These are phyloP conservation scores for Ceryle rudis DNA, from an alignment of 2,797 vertebrate species.

Conservation along the genomic window DNA sequence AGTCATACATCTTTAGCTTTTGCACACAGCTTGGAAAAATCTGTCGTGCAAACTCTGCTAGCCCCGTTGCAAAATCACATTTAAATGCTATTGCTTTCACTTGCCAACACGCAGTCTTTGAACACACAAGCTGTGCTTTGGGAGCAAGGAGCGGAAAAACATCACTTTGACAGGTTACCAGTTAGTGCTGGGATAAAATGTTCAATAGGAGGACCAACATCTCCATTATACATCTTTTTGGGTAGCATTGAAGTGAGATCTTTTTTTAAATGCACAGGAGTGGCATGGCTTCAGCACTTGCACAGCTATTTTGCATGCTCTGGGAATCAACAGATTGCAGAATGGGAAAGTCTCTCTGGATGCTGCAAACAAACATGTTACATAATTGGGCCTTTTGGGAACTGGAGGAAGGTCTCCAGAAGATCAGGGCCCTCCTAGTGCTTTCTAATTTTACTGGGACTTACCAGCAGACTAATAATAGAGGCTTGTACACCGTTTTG, in stretches of 20 bases:
- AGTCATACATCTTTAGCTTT: background rate
- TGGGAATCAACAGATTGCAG: conserved; percentile 40
- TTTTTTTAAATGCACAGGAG: background rate
- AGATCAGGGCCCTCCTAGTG: background rate
- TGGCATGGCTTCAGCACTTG: background rate
- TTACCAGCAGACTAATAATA: background rate
- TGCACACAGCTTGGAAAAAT: background rate
- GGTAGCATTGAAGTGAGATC: background rate
- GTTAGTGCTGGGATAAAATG: background rate
- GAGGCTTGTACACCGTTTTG: background rate
- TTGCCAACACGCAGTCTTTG: background rate
- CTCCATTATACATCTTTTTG: background rate
- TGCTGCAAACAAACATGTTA: conserved; percentile 23
- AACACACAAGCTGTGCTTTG: background rate
- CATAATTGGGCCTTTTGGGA: conserved; percentile 23
- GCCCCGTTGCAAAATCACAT: background rate
- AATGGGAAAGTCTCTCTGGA: conserved; percentile 7
- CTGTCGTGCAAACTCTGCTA: background rate
- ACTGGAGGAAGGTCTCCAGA: conserved; percentile 13
- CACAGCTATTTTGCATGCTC: background rate
- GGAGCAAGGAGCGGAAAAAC: background rate
- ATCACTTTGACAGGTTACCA: background rate
- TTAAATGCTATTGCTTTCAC: background rate
- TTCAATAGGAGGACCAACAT: background rate
- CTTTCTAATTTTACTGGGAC: conserved; percentile 30